Evolutionary conservation across 2,797 vertebrate species (phyloP), one percentile per base, ranked within the genome.

Genomic region (Sternarchorhynchus goeldii): DNA sequence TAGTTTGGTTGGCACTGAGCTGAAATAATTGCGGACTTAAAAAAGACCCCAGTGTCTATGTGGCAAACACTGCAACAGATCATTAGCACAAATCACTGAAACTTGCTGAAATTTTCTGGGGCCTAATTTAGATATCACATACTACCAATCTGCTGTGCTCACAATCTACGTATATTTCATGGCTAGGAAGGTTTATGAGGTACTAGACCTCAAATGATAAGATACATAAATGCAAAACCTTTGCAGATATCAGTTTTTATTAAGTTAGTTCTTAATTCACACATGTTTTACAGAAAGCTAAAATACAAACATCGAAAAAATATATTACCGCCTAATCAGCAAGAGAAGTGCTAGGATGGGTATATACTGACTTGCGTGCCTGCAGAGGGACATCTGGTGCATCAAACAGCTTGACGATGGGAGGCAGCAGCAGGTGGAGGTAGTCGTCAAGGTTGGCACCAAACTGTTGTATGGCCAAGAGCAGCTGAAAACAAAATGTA

Each of bases 381-480:
- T 91, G 93, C 58, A 96, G 85, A 0, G 97, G 97, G 8, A 95
- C 95, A 79, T 99, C 98, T 0, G 95, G 90, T 36, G 97, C 96
- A 86, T 99, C 98, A 83, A 99, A 99, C 0, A 99, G 90, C 86
- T 99, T 99, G 76, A 99, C 97, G 50, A 99, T 96, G 4, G 98
- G 98, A 77, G 98, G 98, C 87, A 99, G 89, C 67, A 99, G 84
- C 86, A 99, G 90, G 85, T 99, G 98, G 71, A 99, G 94, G 87
- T 99, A 99, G 91, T 99, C 98, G 1, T 99, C 98, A 79, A 99
- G 88, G 89, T 99, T 99, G 81, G 98, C 97, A 41, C 98, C 98
- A 78, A 99, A 99, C 82, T 97, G 93, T 90, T 99, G 98, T 89
- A 99, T 98, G 0, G 98, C 97, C 34, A 96, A 94, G 78, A 99